These are phyloP conservation scores for Unio pictorum DNA, from an alignment of 2,888 invertebrate species.

Conservation along the genomic window DNA sequence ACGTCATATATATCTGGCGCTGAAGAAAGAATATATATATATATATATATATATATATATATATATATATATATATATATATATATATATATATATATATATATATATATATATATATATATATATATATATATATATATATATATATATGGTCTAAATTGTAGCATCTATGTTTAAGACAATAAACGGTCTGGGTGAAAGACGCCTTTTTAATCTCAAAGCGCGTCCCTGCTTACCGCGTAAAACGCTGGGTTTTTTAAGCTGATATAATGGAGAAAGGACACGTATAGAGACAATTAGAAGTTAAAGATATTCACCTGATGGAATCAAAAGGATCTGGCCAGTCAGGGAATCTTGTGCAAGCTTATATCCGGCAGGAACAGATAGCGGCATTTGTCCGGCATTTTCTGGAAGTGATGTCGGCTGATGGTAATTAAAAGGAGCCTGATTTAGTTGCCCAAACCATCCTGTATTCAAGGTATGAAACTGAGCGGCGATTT, in stretches of 20 bases:
- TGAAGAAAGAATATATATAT: neutral
- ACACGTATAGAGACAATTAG: too few species aligned
- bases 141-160: neutral
- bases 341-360: slow-evolving; percentile 89
- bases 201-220: too few species aligned
- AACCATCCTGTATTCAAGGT: slow-evolving; percentile 42
- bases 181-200: too few species aligned
- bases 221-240: too few species aligned
- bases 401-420: slow-evolving; percentile 26
- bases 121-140: neutral
- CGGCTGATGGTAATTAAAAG: slow-evolving; percentile 23
- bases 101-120: neutral
- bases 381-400: slow-evolving; percentile 66
- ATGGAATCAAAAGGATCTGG: slow-evolving; percentile 78
- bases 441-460: slow-evolving; percentile 25
- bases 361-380: slow-evolving; percentile 88
- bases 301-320: slow-evolving; percentile 20
- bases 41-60: neutral
- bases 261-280: neutral
- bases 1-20: slow-evolving; percentile 29
- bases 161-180: too few species aligned
- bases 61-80: neutral
- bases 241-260: too few species aligned
- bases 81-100: neutral
- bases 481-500: slow-evolving; percentile 39